Evolutionary conservation across 2,797 vertebrate species (phyloP), one percentile per base, ranked within the genome.

Genomic region (Fringilla coelebs): DNA sequence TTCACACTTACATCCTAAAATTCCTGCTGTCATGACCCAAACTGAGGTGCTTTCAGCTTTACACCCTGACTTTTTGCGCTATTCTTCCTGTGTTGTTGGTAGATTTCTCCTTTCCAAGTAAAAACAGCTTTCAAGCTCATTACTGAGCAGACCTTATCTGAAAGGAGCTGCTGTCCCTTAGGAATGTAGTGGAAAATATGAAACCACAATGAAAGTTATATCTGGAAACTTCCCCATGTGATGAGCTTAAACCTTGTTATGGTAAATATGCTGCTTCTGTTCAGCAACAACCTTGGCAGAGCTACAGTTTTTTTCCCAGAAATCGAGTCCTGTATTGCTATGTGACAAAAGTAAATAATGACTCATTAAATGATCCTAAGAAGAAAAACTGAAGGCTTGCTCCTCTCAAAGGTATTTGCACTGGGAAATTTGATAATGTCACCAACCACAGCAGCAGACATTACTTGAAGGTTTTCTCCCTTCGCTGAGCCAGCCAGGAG

Each of bases 391-490:
- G 80, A 97, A 95, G 93, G 86, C 93, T 95, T 91, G 94, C 94
- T 96, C 81, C 52, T 76, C 92, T 75, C 67, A 89, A 93, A 97
- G 94, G 96, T 90, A 96, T 98, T 97, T 96, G 96, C 95, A 89
- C 97, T 96, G 83, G 85, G 97, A 97, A 97, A 97, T 92, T 28
- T 93, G 96, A 97, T 98, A 98, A 98, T 98, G 96, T 97, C 96
- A 97, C 95, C 90, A 73, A 78, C 43, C 72, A 55, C 76, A 96
- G 96, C 97, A 96, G 93, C 97, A 96, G 89, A 32, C 92, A 90
- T 96, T 96, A 97, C 90, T 97, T 95, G 83, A 97, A 91, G 96
- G 97, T 97, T 98, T 97, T 93, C 68, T 89, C n/a, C 88, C 76
- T 76, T 73, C 20, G 2, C 3, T 62, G 32, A 94, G 85, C 48